Base-by-base conservation (phyloP, 2,113 vertebrate species). In the Synodontis membranacea region DNA sequence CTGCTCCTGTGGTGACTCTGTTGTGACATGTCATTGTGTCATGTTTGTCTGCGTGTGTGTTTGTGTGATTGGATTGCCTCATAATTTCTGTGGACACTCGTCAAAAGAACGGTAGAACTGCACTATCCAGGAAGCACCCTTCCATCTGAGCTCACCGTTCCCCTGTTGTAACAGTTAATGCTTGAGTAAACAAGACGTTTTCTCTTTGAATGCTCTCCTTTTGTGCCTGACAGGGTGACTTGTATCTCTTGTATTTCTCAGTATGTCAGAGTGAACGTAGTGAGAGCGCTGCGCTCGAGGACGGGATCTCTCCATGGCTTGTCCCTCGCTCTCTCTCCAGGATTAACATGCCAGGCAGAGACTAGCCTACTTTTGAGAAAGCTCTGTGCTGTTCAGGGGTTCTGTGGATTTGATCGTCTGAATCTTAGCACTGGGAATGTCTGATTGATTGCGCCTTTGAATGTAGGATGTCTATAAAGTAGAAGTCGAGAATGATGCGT, bases 301-400 rank as follows among this genome's bases (percentile, higher is more conserved):
- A 39, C 37, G 5, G 11, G 10, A 14, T 80, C 52, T 28, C 50
- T 80, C 50, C 31, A 56, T 31, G 21, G 50, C 9, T 37, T 80
- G 78, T 14, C 78, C 54, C 78, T 56, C 50, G 5, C 83, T 34
- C 39, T 46, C 39, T 46, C 50, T 75, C 19, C 54, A 50, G 56
- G 21, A 78, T 85, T 85, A 78, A 56, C 72, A 85, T 85, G 84
- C 84, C 84, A 62, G 72, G 39, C 72, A 62, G 72, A 44, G 42
- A 62, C 54, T 78, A 85, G 42, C 72, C 84, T 78, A 50, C 42
- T 76, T 85, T 37, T 34, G 3, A 21, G 37, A 79, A 54, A 54
- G 50, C 48, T 84, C 23, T 84, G 50, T 60, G 37, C 4, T 58
- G 31, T 83, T 83, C n/a, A 37, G 64, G 23, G 46, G 46, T 75